Evolutionary conservation across 2,888 invertebrate genomes (phyloP).

Genomic region (Mongoloraphidia duomilia): DNA sequence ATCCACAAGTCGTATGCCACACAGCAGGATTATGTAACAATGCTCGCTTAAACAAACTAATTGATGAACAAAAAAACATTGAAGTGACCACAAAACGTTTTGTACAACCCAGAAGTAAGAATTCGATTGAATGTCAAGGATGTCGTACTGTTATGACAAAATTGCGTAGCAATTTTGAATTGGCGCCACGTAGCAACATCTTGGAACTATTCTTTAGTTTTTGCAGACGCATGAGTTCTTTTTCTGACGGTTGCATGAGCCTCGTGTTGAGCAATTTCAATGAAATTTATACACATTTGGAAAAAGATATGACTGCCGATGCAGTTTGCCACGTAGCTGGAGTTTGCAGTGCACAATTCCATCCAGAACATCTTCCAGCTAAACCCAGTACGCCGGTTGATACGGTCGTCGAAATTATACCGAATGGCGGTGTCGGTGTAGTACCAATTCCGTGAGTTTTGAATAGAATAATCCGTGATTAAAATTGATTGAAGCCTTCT

Average conservation of each 20-base stretch:
- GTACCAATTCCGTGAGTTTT: constrained; percentile 30
- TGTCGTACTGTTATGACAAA: constrained; percentile 32
- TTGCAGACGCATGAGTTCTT: constrained; percentile 55
- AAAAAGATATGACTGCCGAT: constrained; percentile 43
- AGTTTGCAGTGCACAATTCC: constrained; percentile 52
- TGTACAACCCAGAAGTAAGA: constrained; percentile 3
- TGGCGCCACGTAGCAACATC: too few relatives aligned
- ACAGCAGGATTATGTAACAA: constrained; percentile 82
- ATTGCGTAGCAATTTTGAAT: too few relatives aligned
- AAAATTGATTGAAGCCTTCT: too few relatives aligned
- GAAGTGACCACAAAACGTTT: constrained; percentile 4
- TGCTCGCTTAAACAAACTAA: constrained; percentile 48
- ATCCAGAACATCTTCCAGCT: constrained; percentile 37
- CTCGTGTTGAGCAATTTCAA: constrained; percentile 59
- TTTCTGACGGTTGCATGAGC: constrained; percentile 67
- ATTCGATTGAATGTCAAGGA: constrained; percentile 26
- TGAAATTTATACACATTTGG: constrained; percentile 47
- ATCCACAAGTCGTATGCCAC: constrained; percentile 75
- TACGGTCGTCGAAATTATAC: constrained; percentile 39
- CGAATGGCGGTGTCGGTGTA: constrained; percentile 40
- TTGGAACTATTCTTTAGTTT: constrained; percentile 25
- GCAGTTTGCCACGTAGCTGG: constrained; percentile 65
- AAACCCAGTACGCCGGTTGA: constrained; percentile 26
- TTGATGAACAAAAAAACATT: constrained; percentile 32
- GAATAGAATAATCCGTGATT: too few relatives aligned